Evolutionary conservation across 53 echinoderm and acorn worm species (phyloP), one percentile per base, ranked within the genome.

Genomic region (Holothuria scabra): DNA sequence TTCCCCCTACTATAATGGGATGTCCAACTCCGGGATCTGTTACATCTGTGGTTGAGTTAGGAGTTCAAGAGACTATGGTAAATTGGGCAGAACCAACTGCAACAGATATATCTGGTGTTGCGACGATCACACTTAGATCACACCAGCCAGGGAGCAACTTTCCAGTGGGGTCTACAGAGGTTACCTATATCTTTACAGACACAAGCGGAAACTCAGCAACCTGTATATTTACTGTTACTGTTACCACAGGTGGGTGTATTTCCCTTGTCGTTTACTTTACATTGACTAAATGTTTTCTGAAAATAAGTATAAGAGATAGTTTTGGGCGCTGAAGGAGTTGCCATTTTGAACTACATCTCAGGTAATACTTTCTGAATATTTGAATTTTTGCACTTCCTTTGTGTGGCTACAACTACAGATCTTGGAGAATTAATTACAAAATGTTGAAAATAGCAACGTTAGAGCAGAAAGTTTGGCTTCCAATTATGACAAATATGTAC

Each of bases 161-260:
- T 12, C 38, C 26, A 19, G 74, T 74, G 7, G 89, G 89, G 12
- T 18, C 18, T 12, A 84, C 87, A 1, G 60, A 61, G 60, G 89
- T 94, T 1, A 74, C 68, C 19, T 94, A 94, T 60, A 85, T 76
- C 21, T 94, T 87, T 81, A 84, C 60, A 52, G 92, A 92, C 61
- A 46, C 74, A 28, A 81, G 84, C 26, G 92, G 92, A 20, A 92
- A 92, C 58, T 80, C 87, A 49, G 92, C 85, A 4, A 52, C 79
- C 59, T 92, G 92, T 65, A 33, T 65, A 33, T 92, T 92, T 65
- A 59, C 61, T 48, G 87, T 93, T 60, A 86, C 74, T 10, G 81
- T 90, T n/a, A 84, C 81, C 3, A 30, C 30, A 78, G 31, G 78
- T 78, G 56, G 31, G 78, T 56, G 66, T 28, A 1, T 28, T 84